Evolutionary conservation across 2,113 vertebrate genomes (phyloP), one percentile per base, ranked within the genome.

Genomic region (Xenopus laevis): DNA sequence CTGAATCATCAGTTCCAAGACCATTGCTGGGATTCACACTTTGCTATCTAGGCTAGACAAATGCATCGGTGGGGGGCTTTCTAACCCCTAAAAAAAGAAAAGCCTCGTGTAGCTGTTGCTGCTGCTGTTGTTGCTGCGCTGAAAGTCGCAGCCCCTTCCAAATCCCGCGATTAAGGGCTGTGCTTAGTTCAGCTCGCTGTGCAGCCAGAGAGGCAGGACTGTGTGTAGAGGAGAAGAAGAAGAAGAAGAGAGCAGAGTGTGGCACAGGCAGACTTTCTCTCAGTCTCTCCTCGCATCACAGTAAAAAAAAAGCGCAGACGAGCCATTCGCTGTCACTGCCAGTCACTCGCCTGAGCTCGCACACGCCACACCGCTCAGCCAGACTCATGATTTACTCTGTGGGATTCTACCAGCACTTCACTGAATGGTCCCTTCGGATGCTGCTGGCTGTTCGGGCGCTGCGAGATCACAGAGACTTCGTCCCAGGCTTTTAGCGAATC

Each of bases 191-290:
- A 45, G 18, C 2, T n/a, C 44, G 1, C 10, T 77, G 45, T n/a
- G 44, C 11, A 45, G 66, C 47, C 69, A 66, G 58, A 77, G 75
- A 78, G 50, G 74, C 69, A 61, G 69, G 70, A 77, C 82, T 86
- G 84, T 86, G 87, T 91, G 47, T n/a, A 17, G 8, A 89, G 89
- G 85, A 84, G 86, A n/a, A n/a, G n/a, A n/a, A n/a, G n/a, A n/a
- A n/a, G n/a, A n/a, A n/a, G n/a, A 40, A 84, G 60, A 81, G 82
- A 75, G 72, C 65, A 40, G 33, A 40, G 33, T 83, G 81, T 86
- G 84, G 86, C 83, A 82, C 79, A 80, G 84, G 80, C 83, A 84
- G 84, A 4, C 79, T 82, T 83, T 78, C 82, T 80, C 80, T 77
- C 72, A 70, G 68, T 77, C 82, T 77, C 82, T 83, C 81, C 30